A percentile compares a stretch with the other conserved stretches of the same genome.
Evolutionary conservation across 2,797 vertebrate species (phyloP).

Genomic region (Notoglanidium macrostoma): DNA sequence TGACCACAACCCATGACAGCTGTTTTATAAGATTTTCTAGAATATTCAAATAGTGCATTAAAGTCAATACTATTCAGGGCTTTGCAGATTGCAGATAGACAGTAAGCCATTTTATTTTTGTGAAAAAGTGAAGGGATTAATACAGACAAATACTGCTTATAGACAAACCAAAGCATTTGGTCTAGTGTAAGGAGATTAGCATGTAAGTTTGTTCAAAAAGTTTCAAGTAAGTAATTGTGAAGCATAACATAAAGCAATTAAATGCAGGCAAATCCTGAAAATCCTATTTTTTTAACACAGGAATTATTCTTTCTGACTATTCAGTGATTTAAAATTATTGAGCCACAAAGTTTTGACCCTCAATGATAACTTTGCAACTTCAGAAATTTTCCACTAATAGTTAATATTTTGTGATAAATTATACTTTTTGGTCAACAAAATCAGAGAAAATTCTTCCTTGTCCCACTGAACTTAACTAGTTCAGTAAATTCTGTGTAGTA

Average conservation of each 20-base stretch:
- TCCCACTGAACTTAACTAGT: too few species aligned
- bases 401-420: too few species aligned
- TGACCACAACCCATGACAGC: background rate
- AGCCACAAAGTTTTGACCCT: too few species aligned
- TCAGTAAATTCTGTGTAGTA: background rate
- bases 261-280: background rate
- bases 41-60: background rate
- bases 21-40: background rate
- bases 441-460: too few species aligned
- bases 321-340: too few species aligned
- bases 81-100: slow-evolving; percentile 22
- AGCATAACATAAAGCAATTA: background rate
- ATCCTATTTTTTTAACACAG: background rate
- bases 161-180: background rate
- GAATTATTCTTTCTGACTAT: too few species aligned
- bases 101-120: background rate
- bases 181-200: background rate
- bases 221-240: background rate
- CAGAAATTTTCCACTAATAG: too few species aligned
- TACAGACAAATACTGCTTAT: background rate
- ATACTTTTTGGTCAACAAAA: too few species aligned
- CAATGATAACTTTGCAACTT: too few species aligned
- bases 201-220: background rate
- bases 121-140: background rate
- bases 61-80: background rate